Evolutionary conservation across 2,113 vertebrate species (phyloP), one percentile per base, ranked within the genome.

Genomic region (Gymnobelideus leadbeateri): DNA sequence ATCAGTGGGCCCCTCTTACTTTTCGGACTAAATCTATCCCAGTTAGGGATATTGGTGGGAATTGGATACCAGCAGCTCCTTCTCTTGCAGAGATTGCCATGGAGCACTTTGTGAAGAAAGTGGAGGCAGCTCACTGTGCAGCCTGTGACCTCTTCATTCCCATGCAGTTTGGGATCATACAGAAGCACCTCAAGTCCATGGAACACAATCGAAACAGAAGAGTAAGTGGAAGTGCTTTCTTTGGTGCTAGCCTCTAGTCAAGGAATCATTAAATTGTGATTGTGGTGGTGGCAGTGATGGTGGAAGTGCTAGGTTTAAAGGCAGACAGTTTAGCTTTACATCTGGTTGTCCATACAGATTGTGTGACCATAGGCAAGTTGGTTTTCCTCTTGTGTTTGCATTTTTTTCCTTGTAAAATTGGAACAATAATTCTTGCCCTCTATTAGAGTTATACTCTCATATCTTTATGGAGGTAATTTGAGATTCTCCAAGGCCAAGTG

Each of bases 71-170:
- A 52, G 52, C 51, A 0, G 0, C 28, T 92, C 26, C 54, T 49
- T 46, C 92, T 51, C 52, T 6, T 93, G 25, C 96, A 99, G 99
- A 99, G 1, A 97, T 99, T 0, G 99, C 99, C 5, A 99, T 99
- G 99, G 99, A 99, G 97, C 99, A 99, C 95, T 99, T 99, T 94
- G 98, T 99, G 95, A 99, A 98, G 97, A 99, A 99, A 97, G 99
- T 99, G 94, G 99, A 99, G 97, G 99, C 99, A 0, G 99, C 99
- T 10, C 99, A 99, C 94, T 99, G 99, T 5, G 98, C 99, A 0
- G 99, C 99, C 11, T 99, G 99, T 43, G 99, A 99, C 97, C 98
- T 99, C 6, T 99, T 99, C 98, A 99, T 99, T 92, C 99, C 99
- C 46, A 99, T 99, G 99, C 99, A 99, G 97, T 98, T 98, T 9